A percentile compares a stretch with the other conserved stretches of the same genome.
phyloP scores from a whole-genome alignment of 2,888 invertebrate species.

The Pollenia amentaria region DNA sequence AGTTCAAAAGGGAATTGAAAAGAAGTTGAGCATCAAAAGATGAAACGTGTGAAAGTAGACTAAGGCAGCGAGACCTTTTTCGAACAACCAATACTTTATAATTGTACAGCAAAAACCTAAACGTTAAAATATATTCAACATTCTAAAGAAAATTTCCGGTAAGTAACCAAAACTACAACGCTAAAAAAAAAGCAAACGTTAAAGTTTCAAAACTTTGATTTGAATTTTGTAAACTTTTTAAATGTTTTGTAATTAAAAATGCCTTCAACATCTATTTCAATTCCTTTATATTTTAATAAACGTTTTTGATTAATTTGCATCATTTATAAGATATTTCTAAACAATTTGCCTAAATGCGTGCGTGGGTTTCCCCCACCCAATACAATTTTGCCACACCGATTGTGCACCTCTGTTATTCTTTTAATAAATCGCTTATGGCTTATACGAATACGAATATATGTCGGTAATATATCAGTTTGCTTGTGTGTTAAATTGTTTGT shows the following conservation, averaged over 20 bases:
- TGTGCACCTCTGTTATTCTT: constrained; percentile 38
- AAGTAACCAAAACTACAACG: too few species aligned
- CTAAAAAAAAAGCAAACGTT: too few species aligned
- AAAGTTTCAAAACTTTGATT: too few species aligned
- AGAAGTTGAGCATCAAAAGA: too few species aligned
- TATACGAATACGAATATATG: constrained; percentile 19
- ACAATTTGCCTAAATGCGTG: not conserved
- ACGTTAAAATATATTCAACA: too few species aligned
- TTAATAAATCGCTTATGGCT: constrained; percentile 8
- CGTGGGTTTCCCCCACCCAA: not conserved
- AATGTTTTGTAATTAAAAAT: not conserved
- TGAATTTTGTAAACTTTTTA: not conserved
- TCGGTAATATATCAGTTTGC: constrained; percentile 34
- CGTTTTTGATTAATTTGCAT: constrained; percentile 9
- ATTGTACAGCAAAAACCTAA: too few species aligned
- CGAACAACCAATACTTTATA: too few species aligned
- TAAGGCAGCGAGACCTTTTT: too few species aligned
- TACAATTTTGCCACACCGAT: constrained; percentile 6
- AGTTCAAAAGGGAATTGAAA: too few species aligned
- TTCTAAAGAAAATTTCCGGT: too few species aligned
- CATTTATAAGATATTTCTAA: not conserved
- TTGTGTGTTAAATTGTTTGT: constrained; percentile 19
- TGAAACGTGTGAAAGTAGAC: too few species aligned
- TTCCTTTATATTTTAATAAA: not conserved
- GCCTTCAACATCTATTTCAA: not conserved